Evolutionary conservation across 2,113 vertebrate genomes (phyloP), one percentile per base, ranked within the genome.

Genomic region (Labrus mixtus): DNA sequence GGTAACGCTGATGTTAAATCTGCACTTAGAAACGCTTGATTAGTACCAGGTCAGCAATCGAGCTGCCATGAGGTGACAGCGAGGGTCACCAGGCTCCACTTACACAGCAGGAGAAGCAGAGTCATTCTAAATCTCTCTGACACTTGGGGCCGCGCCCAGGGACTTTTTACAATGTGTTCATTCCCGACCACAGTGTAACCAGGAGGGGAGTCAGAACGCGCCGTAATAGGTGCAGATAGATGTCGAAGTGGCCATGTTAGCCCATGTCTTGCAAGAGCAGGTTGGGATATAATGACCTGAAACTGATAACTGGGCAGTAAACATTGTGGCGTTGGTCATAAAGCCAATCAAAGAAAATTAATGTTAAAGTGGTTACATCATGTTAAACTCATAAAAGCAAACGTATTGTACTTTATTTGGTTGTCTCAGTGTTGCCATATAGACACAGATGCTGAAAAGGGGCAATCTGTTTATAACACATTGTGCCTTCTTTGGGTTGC

Each of bases 41-140:
- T 87, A 68, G 85, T 68, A 83, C 73, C 86, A 85, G 78, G 82
- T 79, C 76, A 58, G 68, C 36, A 45, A 50, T 10, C 55, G 57
- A 50, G 61, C 71, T 74, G 74, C 68, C 68, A 65, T 43, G 55
- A 64, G 67, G 76, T 59, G 79, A 81, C 72, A 74, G 71, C 55
- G 1, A 54, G 84, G 83, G 84, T 85, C 75, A 68, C 5, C 0
- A 75, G 76, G 75, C 79, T 89, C 84, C 82, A 65, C 71, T 88
- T 88, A 69, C 83, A 76, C 81, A 63, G 83, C 79, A 76, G 74
- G 78, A 83, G 90, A 62, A 78, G 76, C 68, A 58, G 65, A 62
- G 76, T 87, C 61, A 33, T 54, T 73, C 76, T 81, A 86, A 91
- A 89, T 86, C 77, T 82, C 70, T 67, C 54, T 83, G 83, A 85